Conservation (phyloP, 1,140 invertebrate species). For the Polyergus mexicanus region DNA sequence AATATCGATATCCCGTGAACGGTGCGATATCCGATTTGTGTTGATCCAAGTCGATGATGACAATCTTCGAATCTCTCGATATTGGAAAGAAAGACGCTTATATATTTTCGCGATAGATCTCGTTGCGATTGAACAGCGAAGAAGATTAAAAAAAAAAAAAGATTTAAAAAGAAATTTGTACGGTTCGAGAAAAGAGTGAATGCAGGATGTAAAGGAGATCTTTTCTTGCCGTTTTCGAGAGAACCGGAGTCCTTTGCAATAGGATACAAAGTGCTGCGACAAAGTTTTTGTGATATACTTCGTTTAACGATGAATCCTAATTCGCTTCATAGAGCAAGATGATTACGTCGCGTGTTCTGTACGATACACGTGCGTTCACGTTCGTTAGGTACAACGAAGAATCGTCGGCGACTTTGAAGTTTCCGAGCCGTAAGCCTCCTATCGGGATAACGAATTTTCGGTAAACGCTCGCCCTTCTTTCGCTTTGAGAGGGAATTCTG, state of each 20-base stretch:
- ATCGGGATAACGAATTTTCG: slow-evolving; percentile 35
- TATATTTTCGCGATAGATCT: not conserved
- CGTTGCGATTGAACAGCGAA: not conserved
- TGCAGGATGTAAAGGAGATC: not conserved
- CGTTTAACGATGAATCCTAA: not conserved
- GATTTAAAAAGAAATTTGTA: not conserved
- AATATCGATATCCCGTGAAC: not conserved
- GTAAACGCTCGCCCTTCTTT: slow-evolving; percentile 18
- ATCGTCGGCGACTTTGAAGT: slow-evolving; percentile 9
- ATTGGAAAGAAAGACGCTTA: not conserved
- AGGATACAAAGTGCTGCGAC: not conserved
- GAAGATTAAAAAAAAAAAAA: not conserved
- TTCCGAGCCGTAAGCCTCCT: not conserved
- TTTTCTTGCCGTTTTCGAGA: not conserved
- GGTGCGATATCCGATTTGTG: not conserved
- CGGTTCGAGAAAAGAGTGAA: not conserved
- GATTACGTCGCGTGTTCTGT: slow-evolving; percentile 7
- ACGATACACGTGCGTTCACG: slow-evolving; percentile 3
- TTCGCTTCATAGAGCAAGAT: not conserved
- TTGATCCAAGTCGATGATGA: not conserved
- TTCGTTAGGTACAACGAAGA: not conserved
- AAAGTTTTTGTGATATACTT: slow-evolving; percentile 8
- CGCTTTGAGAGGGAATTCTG: slow-evolving; percentile 30
- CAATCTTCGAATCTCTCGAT: not conserved
- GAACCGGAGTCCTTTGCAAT: not conserved